These are phyloP conservation scores for Laothoe populi DNA, from an alignment of 2,888 invertebrate genomes.

Conservation along the genomic window DNA sequence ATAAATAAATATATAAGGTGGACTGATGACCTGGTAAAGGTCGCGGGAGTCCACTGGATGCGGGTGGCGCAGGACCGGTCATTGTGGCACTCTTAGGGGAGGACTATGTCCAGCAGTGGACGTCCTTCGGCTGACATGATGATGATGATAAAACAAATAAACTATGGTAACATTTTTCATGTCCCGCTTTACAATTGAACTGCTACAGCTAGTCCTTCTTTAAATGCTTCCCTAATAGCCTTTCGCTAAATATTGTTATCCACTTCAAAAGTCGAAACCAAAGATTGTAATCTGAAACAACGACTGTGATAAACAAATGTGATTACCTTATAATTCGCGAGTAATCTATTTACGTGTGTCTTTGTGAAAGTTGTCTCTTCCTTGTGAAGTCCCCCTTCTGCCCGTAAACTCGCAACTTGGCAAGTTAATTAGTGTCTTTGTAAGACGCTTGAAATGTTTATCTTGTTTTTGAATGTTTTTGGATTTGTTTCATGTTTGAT, in stretches of 20 bases:
- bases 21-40: too few species aligned
- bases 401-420: slow-evolving; percentile 15
- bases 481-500: slow-evolving; percentile 17
- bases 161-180: too few species aligned
- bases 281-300: slow-evolving; percentile 19
- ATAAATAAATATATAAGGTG: too few species aligned
- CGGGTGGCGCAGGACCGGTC: too few species aligned
- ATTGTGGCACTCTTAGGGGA: too few species aligned
- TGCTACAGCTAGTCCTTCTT: not conserved
- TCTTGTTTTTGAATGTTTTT: slow-evolving; percentile 25
- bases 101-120: too few species aligned
- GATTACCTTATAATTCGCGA: slow-evolving; percentile 21
- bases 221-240: not conserved
- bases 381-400: not conserved
- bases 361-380: slow-evolving; percentile 22
- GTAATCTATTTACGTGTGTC: slow-evolving; percentile 23
- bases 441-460: slow-evolving; percentile 27
- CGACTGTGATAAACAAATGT: slow-evolving; percentile 21
- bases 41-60: too few species aligned
- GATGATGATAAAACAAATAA: too few species aligned
- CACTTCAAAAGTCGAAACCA: not conserved
- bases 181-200: too few species aligned
- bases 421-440: slow-evolving; percentile 35
- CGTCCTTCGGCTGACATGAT: too few species aligned
- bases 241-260: not conserved